A percentile compares a stretch with the other conserved stretches of the same genome.
Evolutionary conservation across 2,888 invertebrate genomes (phyloP).

Genomic region (Parapristionchus giblindavisi): DNA sequence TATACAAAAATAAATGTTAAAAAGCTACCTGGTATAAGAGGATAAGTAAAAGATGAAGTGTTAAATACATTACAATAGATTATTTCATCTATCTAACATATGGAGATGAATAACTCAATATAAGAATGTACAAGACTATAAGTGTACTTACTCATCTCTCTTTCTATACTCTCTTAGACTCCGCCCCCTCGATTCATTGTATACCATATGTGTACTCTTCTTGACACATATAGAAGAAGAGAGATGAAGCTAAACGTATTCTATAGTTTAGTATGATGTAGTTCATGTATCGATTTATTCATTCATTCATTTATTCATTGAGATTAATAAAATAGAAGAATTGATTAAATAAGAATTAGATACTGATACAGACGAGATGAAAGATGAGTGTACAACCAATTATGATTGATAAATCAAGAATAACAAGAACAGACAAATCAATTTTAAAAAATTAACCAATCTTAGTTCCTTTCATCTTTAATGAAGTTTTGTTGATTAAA

Average conservation of each 20-base stretch:
- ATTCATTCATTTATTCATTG: not conserved
- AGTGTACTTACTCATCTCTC: not conserved
- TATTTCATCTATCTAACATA: not conserved
- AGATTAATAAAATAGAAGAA: not conserved
- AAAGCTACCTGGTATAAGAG: not conserved
- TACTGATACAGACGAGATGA: not conserved
- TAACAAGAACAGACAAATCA: too few relatives aligned
- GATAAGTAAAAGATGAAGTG: not conserved
- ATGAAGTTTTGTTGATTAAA: conserved; percentile 38
- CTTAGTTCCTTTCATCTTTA: not conserved
- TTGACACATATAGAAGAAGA: too few relatives aligned
- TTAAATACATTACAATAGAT: not conserved
- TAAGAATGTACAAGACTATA: not conserved
- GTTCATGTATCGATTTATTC: not conserved
- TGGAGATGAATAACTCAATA: not conserved
- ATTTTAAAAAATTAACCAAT: not conserved
- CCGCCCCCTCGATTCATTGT: too few relatives aligned
- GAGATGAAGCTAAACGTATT: too few relatives aligned
- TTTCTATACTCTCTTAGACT: not conserved
- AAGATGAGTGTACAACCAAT: not conserved
- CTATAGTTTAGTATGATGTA: not conserved
- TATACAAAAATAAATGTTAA: not conserved
- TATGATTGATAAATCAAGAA: not conserved
- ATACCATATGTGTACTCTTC: too few relatives aligned
- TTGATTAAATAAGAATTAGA: not conserved